A percentile compares a stretch with the other conserved stretches of the same genome.
Evolutionary conservation across 2,797 vertebrate genomes (phyloP).

Genomic region (Tiaroga cobitis): DNA sequence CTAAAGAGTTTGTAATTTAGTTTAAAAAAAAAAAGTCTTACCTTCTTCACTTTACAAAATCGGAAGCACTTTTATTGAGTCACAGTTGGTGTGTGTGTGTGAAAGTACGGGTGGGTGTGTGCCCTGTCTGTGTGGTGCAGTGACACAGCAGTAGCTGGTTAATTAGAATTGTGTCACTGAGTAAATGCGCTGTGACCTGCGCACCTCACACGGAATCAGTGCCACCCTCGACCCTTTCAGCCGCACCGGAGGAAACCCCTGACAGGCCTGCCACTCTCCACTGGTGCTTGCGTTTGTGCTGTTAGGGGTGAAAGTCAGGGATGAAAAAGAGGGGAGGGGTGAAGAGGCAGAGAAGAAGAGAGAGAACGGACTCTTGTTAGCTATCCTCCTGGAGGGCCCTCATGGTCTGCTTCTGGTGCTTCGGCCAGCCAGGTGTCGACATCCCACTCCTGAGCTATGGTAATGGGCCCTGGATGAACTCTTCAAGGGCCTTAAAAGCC

Average conservation of each 20-base stretch:
- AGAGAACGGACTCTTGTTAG: conserved; percentile 58
- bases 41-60: not conserved
- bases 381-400: conserved; percentile 63
- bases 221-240: conserved; percentile 60
- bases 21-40: not conserved
- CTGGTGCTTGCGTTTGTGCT: conserved; percentile 43
- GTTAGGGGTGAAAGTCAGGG: conserved; percentile 37
- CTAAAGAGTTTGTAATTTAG: conserved; percentile 27
- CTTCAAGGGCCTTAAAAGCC: conserved; percentile 76
- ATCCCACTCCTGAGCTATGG: conserved; percentile 67
- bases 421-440: conserved; percentile 59
- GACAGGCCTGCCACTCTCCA: conserved; percentile 52
- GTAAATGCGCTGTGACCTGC: conserved; percentile 87
- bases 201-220: conserved; percentile 67
- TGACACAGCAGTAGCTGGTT: conserved; percentile 86
- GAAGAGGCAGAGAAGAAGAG: not conserved
- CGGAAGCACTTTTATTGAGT: not conserved
- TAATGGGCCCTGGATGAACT: conserved; percentile 80
- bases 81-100: conserved; percentile 38
- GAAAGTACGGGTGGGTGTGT: not conserved
- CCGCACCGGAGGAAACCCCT: conserved; percentile 53
- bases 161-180: conserved; percentile 88
- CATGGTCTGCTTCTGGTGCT: conserved; percentile 57
- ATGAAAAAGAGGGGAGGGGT: conserved; percentile 2
- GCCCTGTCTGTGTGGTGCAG: conserved; percentile 66